Conservation (phyloP, 1,140 invertebrate genomes). For the Drosophila mayri region DNA sequence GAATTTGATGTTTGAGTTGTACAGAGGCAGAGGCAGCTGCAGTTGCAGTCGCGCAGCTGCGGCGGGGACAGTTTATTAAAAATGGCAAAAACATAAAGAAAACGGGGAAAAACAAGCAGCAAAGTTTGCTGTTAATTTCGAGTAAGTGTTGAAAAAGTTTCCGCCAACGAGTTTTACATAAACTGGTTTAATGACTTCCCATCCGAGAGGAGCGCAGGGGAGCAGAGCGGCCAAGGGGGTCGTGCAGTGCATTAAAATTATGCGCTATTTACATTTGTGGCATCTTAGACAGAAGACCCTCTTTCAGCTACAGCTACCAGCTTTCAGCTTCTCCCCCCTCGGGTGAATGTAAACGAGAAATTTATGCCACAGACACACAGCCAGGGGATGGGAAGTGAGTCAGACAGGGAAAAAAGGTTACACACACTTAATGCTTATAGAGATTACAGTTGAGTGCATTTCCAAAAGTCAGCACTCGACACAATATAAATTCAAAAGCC, state of each 20-base stretch:
- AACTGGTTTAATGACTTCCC: slow-evolving; percentile 69
- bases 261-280: slow-evolving; percentile 56
- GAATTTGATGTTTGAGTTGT: slow-evolving; percentile 65
- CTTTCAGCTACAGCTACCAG: slow-evolving; percentile 10
- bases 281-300: slow-evolving; percentile 42
- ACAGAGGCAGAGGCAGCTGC: not conserved
- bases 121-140: slow-evolving; percentile 77
- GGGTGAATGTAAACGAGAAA: slow-evolving; percentile 47
- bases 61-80: slow-evolving; percentile 48
- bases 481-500: slow-evolving; percentile 77
- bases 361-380: slow-evolving; percentile 37
- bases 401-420: slow-evolving; percentile 40
- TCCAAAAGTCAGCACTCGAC: slow-evolving; percentile 74
- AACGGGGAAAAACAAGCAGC: slow-evolving; percentile 37
- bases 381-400: not conserved
- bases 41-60: slow-evolving; percentile 45
- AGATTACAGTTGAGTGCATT: slow-evolving; percentile 77
- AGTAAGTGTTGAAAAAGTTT: slow-evolving; percentile 75
- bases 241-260: slow-evolving; percentile 53
- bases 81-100: slow-evolving; percentile 44
- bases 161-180: slow-evolving; percentile 73
- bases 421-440: slow-evolving; percentile 66
- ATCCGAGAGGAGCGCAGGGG: slow-evolving; percentile 6
- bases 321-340: not conserved
- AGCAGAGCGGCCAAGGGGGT: slow-evolving; percentile 2